A percentile compares a stretch with the other conserved stretches of the same genome.
phyloP scores from a whole-genome alignment of 2,797 vertebrate genomes.

The Semaprochilodus insignis region DNA sequence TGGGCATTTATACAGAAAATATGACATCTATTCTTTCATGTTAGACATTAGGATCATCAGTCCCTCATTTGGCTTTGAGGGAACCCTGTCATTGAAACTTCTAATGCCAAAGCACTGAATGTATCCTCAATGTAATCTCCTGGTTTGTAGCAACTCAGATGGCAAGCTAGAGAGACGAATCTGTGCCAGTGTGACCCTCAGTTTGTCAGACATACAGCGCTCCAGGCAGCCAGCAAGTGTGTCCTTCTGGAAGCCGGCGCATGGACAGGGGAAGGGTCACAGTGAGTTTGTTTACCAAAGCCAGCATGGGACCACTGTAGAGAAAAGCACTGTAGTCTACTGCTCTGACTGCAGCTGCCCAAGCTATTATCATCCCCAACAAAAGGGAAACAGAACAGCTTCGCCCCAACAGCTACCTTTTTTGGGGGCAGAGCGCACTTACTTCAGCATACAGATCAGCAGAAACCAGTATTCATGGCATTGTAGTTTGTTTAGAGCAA shows the following conservation, averaged over 20 bases:
- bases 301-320: slow-evolving; percentile 26
- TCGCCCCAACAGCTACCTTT: background rate
- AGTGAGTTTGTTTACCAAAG: slow-evolving; percentile 51
- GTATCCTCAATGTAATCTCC: slow-evolving; percentile 1
- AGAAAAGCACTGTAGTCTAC: slow-evolving; percentile 9
- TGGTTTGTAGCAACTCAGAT: slow-evolving; percentile 23
- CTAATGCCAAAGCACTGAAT: slow-evolving; percentile 2
- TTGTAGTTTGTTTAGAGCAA: background rate
- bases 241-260: background rate
- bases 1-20: background rate
- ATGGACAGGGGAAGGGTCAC: background rate
- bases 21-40: background rate
- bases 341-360: background rate
- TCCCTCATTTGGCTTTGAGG: background rate
- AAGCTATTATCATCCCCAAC: slow-evolving; percentile 36
- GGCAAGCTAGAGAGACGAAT: background rate
- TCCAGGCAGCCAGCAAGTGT: background rate
- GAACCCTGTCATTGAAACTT: background rate
- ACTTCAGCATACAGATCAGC: slow-evolving; percentile 22
- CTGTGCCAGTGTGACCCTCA: background rate
- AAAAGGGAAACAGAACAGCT: slow-evolving; percentile 21
- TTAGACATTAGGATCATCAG: background rate
- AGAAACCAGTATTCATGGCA: slow-evolving; percentile 20
- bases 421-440: slow-evolving; percentile 10
- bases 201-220: slow-evolving; percentile 24